These are phyloP conservation scores for Heliconius sara DNA, from an alignment of 2,888 invertebrate species.

Conservation along the genomic window DNA sequence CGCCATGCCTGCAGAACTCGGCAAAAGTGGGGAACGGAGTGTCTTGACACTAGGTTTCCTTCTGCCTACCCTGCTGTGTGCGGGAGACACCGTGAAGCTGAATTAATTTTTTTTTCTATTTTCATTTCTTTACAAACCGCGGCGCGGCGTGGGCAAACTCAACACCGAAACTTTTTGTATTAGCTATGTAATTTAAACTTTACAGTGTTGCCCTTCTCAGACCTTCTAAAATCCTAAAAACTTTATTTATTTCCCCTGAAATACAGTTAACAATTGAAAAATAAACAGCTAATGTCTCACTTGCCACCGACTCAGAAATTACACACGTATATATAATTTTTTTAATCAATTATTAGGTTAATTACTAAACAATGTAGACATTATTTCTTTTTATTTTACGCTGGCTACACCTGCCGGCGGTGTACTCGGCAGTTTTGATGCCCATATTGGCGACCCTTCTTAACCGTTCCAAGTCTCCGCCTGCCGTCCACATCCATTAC, in stretches of 20 bases:
- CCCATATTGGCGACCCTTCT: constrained; percentile 26
- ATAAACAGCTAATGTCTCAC: background rate
- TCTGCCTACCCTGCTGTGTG: too few species aligned
- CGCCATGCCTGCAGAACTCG: too few species aligned
- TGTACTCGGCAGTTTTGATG: constrained; percentile 25
- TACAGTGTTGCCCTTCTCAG: too few species aligned
- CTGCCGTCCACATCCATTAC: constrained; percentile 27
- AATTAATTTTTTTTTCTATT: too few species aligned
- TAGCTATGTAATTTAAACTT: too few species aligned
- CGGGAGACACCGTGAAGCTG: too few species aligned
- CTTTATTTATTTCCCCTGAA: background rate
- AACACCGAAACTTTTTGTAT: too few species aligned
- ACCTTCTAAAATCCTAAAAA: background rate
- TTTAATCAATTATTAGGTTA: background rate
- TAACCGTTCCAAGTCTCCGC: constrained; percentile 24
- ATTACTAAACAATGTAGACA: background rate
- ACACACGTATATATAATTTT: background rate
- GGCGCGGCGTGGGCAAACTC: too few species aligned
- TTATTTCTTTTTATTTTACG: background rate
- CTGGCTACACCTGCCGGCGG: background rate
- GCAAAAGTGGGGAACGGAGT: too few species aligned
- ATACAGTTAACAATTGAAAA: background rate
- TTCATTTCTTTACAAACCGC: too few species aligned
- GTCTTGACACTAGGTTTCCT: too few species aligned
- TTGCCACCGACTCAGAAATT: background rate